A percentile compares a stretch with the other conserved stretches of the same genome.
phyloP scores from a whole-genome alignment of 2,797 vertebrate genomes.

The Margarornis squamiger region DNA sequence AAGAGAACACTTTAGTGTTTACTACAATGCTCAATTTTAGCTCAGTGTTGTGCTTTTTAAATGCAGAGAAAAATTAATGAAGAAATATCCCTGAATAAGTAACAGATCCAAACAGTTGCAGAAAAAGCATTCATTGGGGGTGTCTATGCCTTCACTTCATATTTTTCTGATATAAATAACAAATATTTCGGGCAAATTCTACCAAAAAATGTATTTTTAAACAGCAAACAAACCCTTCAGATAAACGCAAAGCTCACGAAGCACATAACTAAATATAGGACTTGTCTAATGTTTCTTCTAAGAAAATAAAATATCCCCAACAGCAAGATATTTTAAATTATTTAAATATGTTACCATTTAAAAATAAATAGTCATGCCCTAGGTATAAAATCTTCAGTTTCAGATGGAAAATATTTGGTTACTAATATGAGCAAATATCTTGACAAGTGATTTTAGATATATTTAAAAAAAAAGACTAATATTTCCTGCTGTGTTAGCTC shows the following conservation, averaged over 20 bases:
- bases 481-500: constrained; percentile 21
- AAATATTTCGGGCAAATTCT: not conserved
- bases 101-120: not conserved
- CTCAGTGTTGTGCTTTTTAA: not conserved
- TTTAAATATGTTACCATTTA: not conserved
- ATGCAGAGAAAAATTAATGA: not conserved
- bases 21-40: not conserved
- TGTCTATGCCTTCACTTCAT: not conserved
- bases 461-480: not conserved
- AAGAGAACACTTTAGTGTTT: not conserved
- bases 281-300: not conserved
- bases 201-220: not conserved
- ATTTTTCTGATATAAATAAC: not conserved
- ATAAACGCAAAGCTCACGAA: not conserved
- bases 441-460: not conserved
- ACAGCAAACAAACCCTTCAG: not conserved
- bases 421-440: not conserved
- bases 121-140: accelerated
- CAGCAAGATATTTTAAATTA: not conserved
- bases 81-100: not conserved
- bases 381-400: not conserved
- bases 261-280: not conserved
- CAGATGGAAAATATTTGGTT: not conserved
- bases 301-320: not conserved
- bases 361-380: not conserved